These are phyloP conservation scores for Equus quagga DNA, from an alignment of 2,113 vertebrate species.

Conservation along the genomic window DNA sequence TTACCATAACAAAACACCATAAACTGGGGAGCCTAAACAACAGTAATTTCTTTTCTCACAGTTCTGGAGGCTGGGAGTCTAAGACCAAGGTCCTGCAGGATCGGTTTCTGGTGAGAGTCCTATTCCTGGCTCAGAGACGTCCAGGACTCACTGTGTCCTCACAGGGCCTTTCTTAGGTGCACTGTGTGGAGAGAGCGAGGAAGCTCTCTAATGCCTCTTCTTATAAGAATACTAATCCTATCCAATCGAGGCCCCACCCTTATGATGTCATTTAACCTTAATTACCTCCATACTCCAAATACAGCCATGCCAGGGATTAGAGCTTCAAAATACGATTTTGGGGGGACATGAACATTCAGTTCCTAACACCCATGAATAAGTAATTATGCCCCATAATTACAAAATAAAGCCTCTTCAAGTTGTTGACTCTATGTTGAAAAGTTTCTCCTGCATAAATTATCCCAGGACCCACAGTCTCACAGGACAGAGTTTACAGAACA, in stretches of 20 bases:
- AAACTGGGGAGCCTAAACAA: background rate
- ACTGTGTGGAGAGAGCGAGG: background rate
- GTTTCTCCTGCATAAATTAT: constrained; percentile 20
- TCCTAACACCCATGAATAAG: background rate
- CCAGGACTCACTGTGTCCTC: background rate
- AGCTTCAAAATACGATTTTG: background rate
- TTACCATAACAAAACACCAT: background rate
- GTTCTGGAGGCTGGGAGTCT: background rate
- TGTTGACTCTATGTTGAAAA: background rate
- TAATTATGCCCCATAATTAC: background rate
- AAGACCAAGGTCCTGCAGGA: background rate
- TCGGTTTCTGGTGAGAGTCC: background rate
- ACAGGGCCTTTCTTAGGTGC: background rate
- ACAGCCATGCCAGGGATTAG: background rate
- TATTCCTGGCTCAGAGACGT: background rate
- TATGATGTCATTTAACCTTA: background rate
- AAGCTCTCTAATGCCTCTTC: background rate
- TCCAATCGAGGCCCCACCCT: background rate
- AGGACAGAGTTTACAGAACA: background rate
- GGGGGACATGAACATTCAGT: background rate
- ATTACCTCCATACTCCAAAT: constrained; percentile 1
- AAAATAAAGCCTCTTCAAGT: constrained; percentile 16
- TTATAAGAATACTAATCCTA: background rate
- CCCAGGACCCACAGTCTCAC: background rate
- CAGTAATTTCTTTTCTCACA: background rate